Base-by-base conservation (phyloP, 2,113 vertebrate species). In the Coturnix japonica region DNA sequence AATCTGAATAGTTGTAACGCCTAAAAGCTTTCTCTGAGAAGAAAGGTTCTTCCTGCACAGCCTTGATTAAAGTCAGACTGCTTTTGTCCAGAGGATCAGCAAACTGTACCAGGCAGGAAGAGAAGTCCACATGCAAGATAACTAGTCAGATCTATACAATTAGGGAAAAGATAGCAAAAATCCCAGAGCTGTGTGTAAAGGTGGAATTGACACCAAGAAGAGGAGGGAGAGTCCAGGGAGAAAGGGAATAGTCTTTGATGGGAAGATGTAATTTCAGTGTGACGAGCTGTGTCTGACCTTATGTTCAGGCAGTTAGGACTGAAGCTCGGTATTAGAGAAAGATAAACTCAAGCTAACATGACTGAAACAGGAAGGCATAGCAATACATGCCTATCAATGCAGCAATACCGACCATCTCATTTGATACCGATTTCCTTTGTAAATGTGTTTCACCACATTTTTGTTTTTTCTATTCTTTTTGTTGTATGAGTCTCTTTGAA, bases 21-120 rank as follows among this genome's bases (percentile, higher is more conserved):
- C 86, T 73, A 75, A 87, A 95, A 94, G 84, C 88, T 92, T 94
- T 76, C 91, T 81, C 12, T 4, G 71, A 75, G 78, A 91, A 93
- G 54, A 91, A 93, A 72, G 47, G 28, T 41, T 86, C 89, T 89
- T 85, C 61, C 85, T 80, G 61, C 79, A 19, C 3, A 75, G 67
- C 63, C 49, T 60, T 94, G 91, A 85, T 91, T 81, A 81, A 93
- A 96, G 81, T 75, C 93, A 81, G 85, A 18, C 59, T 64, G 61
- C n/a, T 85, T 57, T 28, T 87, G 84, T 78, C 84, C 70, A 44
- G 86, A 73, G 89, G 76, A 81, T 87, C 60, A 73, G 39, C 33
- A 87, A 87, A 51, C 21, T 43, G 67, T 47, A 0, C 79, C 16
- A 70, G 67, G 87, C 54, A 72, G 91, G 87, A 70, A 64, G 87